phyloP scores from a whole-genome alignment of 2,113 vertebrate genomes.

The Peromyscus maniculatus region DNA sequence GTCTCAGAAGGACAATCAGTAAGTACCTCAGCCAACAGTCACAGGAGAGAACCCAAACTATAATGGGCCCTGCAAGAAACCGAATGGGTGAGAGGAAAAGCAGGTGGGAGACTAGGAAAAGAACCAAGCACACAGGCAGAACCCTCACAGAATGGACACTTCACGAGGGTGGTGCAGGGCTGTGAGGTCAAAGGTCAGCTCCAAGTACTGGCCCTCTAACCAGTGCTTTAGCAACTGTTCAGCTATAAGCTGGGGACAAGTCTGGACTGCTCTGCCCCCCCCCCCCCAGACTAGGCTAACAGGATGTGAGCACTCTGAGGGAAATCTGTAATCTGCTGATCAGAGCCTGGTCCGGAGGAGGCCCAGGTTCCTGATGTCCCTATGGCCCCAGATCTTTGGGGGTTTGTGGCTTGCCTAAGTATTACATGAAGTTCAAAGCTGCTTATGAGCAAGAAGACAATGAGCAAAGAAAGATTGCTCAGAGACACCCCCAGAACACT shows the following conservation, averaged over 20 bases:
- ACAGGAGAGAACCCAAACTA: neutral
- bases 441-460: neutral
- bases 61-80: neutral
- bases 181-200: neutral
- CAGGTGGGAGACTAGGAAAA: neutral
- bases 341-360: neutral
- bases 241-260: neutral
- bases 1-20: neutral
- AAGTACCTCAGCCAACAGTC: neutral
- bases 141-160: neutral
- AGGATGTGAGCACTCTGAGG: neutral
- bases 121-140: neutral
- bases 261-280: neutral
- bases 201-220: neutral
- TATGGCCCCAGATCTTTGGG: neutral
- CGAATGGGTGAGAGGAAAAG: neutral
- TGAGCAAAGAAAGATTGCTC: neutral
- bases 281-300: no score
- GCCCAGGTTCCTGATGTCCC: neutral
- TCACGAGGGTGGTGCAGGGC: neutral
- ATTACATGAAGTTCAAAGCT: neutral
- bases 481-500: neutral
- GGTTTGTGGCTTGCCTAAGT: neutral
- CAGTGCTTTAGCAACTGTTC: no score
- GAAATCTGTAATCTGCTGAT: accelerated